Evolutionary conservation across 2,113 vertebrate genomes (phyloP).

Genomic region (Corynorhinus townsendii): DNA sequence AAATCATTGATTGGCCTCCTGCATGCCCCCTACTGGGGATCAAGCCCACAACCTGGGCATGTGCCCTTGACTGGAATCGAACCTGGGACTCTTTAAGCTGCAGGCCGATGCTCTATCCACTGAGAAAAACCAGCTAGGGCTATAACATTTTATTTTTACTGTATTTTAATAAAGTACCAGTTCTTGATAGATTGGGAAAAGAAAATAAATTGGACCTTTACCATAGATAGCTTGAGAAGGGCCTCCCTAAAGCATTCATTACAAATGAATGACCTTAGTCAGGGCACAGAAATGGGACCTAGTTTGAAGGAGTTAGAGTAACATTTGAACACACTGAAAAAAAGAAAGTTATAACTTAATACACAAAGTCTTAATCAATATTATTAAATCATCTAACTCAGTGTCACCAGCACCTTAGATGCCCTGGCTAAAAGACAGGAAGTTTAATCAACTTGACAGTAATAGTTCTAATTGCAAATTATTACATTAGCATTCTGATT

Average conservation of each 20-base stretch:
- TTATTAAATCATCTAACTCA: slow-evolving; percentile 34
- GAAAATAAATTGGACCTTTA: neutral
- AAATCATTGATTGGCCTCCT: no score
- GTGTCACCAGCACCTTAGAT: neutral
- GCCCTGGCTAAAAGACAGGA: slow-evolving; percentile 3
- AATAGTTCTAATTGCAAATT: slow-evolving; percentile 28
- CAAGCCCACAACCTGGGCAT: no score
- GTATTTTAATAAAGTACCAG: neutral
- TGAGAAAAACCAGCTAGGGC: no score
- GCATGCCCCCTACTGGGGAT: no score
- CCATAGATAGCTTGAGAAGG: neutral
- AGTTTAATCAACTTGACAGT: slow-evolving; percentile 41
- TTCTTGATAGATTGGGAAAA: neutral
- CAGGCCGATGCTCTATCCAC: no score
- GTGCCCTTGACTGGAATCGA: no score
- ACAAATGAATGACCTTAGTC: neutral
- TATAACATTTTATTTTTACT: neutral
- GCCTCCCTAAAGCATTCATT: neutral
- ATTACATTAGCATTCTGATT: neutral
- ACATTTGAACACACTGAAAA: neutral
- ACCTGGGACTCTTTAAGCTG: no score
- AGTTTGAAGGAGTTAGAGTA: neutral
- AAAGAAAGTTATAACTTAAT: slow-evolving; percentile 12
- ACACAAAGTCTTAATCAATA: neutral
- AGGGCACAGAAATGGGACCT: neutral